Base-by-base conservation (phyloP, 1,140 invertebrate genomes). In the Ylistrum balloti region DNA sequence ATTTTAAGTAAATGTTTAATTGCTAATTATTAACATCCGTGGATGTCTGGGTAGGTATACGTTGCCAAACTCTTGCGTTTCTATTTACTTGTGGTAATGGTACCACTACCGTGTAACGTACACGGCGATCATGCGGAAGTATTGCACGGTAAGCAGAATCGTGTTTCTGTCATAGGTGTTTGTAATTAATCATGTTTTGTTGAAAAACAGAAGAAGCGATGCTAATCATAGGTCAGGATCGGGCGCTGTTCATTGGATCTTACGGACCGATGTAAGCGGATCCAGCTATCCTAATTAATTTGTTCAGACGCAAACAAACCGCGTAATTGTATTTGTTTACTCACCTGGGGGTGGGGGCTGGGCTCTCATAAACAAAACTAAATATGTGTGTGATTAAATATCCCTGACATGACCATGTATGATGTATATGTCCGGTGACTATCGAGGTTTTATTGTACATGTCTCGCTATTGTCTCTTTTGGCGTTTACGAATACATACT, bases 131-230 rank as follows among this genome's bases (percentile, higher is more conserved):
- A 74, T 22, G n/a, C 56, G 56, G 56, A 74, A 74, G 56, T n/a
- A 74, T 74, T 22, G 56, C n/a, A n/a, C 5, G n/a, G 56, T 28
- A 17, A 74, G n/a, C 56, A n/a, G 22, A n/a, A n/a, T 28, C 11
- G 28, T 9, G n/a, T 74, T 28, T 5, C 22, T 74, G 56, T 74
- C 56, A 11, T 74, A 74, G 22, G 56, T 74, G 56, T 74, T 74
- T 74, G 56, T n/a, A 74, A 74, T 74, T 74, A 74, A 74, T 74
- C 56, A 74, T 28, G 56, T 74, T 56, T 74, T 74, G 56, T 74
- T 74, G 56, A 74, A 74, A 56, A 74, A 74, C 56, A 74, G 22
- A n/a, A 74, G 56, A 74, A 74, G 13, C 56, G 56, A n/a, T 74
- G n/a, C 22, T 74, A 74, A 74, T 74, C 56, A n/a, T 74, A 28